Conservation (phyloP, 1,140 invertebrate species). For the Drosophila santomea region DNA sequence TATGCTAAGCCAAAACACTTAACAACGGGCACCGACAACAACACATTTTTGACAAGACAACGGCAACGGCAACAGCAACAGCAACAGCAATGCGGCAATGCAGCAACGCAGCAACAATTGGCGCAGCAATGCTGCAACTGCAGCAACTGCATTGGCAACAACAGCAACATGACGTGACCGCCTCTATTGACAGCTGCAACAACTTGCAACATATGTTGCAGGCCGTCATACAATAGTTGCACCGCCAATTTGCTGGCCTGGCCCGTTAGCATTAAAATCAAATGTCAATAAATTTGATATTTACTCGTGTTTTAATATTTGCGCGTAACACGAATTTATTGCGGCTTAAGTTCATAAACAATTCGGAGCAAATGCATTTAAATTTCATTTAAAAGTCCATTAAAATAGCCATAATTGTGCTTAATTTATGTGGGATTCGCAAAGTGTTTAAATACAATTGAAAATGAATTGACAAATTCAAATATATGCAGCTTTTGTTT, state of each 20-base stretch:
- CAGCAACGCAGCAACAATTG: background rate
- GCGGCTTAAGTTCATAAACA: background rate
- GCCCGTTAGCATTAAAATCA: conserved; percentile 63
- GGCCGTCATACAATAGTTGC: conserved; percentile 47
- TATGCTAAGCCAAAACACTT: conserved; percentile 78
- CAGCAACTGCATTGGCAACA: conserved; percentile 22
- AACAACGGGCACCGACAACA: conserved; percentile 65
- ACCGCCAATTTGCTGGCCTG: conserved; percentile 33
- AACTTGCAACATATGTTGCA: conserved; percentile 70
- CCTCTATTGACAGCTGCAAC: conserved; percentile 76
- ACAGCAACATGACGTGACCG: conserved; percentile 60
- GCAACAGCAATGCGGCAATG: conserved; percentile 44
- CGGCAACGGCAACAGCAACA: conserved; percentile 58
- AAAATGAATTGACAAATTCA: background rate
- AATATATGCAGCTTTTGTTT: background rate
- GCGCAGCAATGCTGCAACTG: conserved; percentile 7
- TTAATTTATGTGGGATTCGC: conserved; percentile 1
- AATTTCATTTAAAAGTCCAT: conserved; percentile 29
- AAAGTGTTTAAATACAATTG: background rate
- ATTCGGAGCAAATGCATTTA: background rate
- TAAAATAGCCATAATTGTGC: background rate
- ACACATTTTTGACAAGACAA: conserved; percentile 71
- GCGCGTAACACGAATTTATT: background rate
- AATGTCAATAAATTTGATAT: conserved; percentile 71
- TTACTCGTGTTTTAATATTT: conserved; percentile 21